Evolutionary conservation across 2,888 invertebrate species (phyloP).

Genomic region (Campoplex nolae): DNA sequence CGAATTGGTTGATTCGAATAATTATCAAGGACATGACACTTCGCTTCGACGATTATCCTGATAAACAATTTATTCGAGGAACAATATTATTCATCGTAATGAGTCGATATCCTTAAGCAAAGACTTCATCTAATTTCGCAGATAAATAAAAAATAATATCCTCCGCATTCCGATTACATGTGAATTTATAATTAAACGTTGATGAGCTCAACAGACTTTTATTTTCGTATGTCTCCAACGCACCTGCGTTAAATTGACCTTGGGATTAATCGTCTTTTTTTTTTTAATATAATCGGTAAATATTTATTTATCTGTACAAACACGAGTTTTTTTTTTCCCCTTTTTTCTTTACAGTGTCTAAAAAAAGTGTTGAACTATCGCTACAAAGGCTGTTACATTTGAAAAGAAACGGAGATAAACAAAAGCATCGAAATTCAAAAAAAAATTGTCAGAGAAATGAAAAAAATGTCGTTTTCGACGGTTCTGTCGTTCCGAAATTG

Average conservation of each 20-base stretch:
- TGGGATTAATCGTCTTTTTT: slow-evolving; percentile 5
- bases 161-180: neutral
- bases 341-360: slow-evolving; percentile 17
- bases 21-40: neutral
- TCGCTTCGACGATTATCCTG: neutral
- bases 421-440: neutral
- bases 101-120: slow-evolving; percentile 33
- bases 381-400: neutral
- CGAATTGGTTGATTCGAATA: slow-evolving; percentile 4
- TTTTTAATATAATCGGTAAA: neutral
- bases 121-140: slow-evolving; percentile 21
- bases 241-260: neutral
- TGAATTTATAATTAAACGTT: neutral
- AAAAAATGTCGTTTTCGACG: neutral
- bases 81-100: neutral
- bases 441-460: slow-evolving; percentile 4
- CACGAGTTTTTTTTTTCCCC: neutral
- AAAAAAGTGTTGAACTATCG: neutral
- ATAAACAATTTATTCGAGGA: neutral
- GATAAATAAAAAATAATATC: slow-evolving; percentile 15
- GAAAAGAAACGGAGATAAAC: neutral
- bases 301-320: slow-evolving; percentile 42
- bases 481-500: neutral
- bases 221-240: neutral
- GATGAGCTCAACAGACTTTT: slow-evolving; percentile 39